These are phyloP conservation scores for Athrips mouffetella DNA, from an alignment of 2,888 invertebrate species.

Conservation along the genomic window DNA sequence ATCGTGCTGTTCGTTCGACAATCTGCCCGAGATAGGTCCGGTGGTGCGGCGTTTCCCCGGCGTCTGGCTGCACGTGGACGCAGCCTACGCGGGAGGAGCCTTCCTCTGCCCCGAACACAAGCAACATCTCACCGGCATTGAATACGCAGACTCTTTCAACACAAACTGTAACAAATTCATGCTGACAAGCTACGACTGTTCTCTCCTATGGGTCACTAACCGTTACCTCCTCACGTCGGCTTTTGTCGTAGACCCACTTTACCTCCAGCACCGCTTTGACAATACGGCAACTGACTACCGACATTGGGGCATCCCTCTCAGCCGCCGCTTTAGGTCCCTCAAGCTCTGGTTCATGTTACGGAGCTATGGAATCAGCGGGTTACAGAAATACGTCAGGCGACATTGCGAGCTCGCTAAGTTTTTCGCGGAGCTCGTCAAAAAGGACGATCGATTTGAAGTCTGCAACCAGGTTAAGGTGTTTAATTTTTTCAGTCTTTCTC, in stretches of 20 bases:
- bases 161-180: slow-evolving; percentile 99
- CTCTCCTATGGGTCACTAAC: slow-evolving; percentile 97
- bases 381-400: slow-evolving; percentile 94
- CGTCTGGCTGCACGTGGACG: slow-evolving; percentile 94
- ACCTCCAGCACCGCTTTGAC: slow-evolving; percentile 97
- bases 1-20: slow-evolving; percentile 97
- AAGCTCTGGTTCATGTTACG: slow-evolving; percentile 99
- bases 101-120: slow-evolving; percentile 98
- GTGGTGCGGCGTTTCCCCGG: slow-evolving; percentile 88
- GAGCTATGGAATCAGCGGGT: slow-evolving; percentile 94
- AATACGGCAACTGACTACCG: slow-evolving; percentile 94
- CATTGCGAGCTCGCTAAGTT: slow-evolving; percentile 94
- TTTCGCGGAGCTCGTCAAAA: slow-evolving; percentile 88
- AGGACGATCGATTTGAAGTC: slow-evolving; percentile 92
- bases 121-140: slow-evolving; percentile 84
- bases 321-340: slow-evolving; percentile 95
- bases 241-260: slow-evolving; percentile 97
- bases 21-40: slow-evolving; percentile 92
- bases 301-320: slow-evolving; percentile 98
- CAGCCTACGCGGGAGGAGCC: slow-evolving; percentile 97
- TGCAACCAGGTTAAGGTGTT: slow-evolving; percentile 95
- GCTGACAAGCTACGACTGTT: slow-evolving; percentile 97
- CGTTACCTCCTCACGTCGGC: slow-evolving; percentile 94
- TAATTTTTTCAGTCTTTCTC: no score
- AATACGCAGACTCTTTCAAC: slow-evolving; percentile 98